Evolutionary conservation across 2,797 vertebrate species (phyloP).

Genomic region (Pelobates cultripes): DNA sequence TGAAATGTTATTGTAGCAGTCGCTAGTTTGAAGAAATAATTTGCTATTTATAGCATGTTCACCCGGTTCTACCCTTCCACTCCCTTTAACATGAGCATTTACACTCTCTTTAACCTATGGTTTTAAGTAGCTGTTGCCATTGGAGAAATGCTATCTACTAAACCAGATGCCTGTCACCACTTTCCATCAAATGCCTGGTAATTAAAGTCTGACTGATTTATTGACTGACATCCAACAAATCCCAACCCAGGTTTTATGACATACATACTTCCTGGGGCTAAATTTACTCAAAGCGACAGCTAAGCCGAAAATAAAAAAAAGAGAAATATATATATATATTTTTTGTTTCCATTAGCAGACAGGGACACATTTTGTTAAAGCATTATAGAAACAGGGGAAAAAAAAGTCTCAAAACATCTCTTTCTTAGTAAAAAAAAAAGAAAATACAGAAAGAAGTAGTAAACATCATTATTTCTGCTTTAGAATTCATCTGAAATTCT

Average conservation of each 20-base stretch:
- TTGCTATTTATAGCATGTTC: neutral
- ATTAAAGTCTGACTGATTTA: slow-evolving; percentile 97
- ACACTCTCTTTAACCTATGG: slow-evolving; percentile 61
- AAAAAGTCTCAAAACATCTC: slow-evolving; percentile 62
- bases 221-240: slow-evolving; percentile 94
- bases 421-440: slow-evolving; percentile 61
- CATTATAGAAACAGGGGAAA: slow-evolving; percentile 37
- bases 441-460: slow-evolving; percentile 59
- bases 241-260: slow-evolving; percentile 89
- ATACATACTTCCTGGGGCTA: slow-evolving; percentile 85
- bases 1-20: neutral
- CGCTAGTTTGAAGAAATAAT: neutral
- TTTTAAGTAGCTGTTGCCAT: slow-evolving; percentile 74
- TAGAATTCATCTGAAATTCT: slow-evolving; percentile 71
- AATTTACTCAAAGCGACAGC: slow-evolving; percentile 73
- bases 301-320: slow-evolving; percentile 62
- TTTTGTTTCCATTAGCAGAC: slow-evolving; percentile 48
- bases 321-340: slow-evolving; percentile 46
- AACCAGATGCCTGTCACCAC: slow-evolving; percentile 80
- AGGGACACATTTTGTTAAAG: slow-evolving; percentile 65
- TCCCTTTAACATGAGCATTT: slow-evolving; percentile 36
- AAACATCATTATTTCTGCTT: slow-evolving; percentile 70
- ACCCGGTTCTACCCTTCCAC: slow-evolving; percentile 44
- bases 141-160: slow-evolving; percentile 81
- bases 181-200: slow-evolving; percentile 86